phyloP scores from a whole-genome alignment of 2,888 invertebrate genomes.

The Argyresthia albistria region DNA sequence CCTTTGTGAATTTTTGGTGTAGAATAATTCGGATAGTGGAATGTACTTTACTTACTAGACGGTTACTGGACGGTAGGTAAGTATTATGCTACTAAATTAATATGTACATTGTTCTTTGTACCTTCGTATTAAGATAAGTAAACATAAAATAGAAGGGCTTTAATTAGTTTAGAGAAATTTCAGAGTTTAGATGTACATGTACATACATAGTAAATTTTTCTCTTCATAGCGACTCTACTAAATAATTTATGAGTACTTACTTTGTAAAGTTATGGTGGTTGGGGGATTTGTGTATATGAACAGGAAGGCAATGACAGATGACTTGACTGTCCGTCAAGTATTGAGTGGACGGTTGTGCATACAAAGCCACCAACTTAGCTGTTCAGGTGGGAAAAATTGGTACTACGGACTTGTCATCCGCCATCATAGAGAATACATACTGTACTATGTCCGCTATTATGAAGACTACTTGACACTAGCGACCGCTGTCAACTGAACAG shows the following conservation, averaged over 20 bases:
- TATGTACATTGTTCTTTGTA: neutral
- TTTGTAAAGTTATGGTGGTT: neutral
- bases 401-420: too few relatives aligned
- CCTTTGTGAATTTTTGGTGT: neutral
- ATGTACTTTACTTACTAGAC: neutral
- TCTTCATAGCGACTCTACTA: slow-evolving; percentile 1
- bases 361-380: too few relatives aligned
- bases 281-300: neutral
- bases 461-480: too few relatives aligned
- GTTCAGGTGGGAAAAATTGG: too few relatives aligned
- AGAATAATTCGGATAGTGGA: neutral
- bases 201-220: slow-evolving; percentile 10
- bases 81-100: neutral
- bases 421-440: too few relatives aligned
- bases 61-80: too few relatives aligned
- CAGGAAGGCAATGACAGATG: neutral
- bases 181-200: slow-evolving; percentile 63
- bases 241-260: neutral
- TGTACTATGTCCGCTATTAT: too few relatives aligned
- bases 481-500: too few relatives aligned
- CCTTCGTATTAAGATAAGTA: neutral
- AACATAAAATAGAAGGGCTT: slow-evolving; percentile 20
- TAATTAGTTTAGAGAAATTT: slow-evolving; percentile 64
- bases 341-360: slow-evolving; percentile 6
- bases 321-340: slow-evolving; percentile 12